Conservation (phyloP, 2,797 vertebrate genomes). For the Myotis pilosus region DNA sequence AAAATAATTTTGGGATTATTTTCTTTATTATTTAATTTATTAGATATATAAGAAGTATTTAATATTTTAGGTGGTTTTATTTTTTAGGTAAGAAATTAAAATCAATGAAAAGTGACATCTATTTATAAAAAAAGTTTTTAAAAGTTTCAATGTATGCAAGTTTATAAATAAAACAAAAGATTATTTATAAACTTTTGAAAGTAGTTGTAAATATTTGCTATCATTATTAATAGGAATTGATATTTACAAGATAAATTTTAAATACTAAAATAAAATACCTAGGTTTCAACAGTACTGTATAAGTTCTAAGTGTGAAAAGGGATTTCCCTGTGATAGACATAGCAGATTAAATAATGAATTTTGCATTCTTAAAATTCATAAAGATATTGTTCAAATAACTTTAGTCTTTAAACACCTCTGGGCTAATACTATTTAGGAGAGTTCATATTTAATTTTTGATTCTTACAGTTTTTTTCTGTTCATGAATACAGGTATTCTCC, state of each 20-base stretch:
- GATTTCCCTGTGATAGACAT: neutral
- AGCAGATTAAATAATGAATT: neutral
- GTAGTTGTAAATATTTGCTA: neutral
- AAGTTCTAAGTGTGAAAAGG: neutral
- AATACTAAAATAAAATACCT: neutral
- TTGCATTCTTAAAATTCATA: neutral
- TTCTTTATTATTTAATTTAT: neutral
- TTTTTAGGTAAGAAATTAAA: neutral
- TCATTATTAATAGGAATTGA: neutral
- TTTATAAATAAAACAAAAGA: neutral
- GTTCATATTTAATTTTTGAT: neutral
- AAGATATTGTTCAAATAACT: neutral
- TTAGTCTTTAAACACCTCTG: neutral
- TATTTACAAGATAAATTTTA: neutral
- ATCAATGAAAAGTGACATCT: neutral
- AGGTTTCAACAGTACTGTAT: neutral
- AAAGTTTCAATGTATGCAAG: neutral
- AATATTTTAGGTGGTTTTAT: neutral
- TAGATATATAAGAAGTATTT: neutral
- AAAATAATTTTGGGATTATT: neutral
- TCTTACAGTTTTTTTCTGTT: neutral
- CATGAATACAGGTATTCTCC: neutral
- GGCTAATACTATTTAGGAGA: neutral
- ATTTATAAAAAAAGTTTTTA: neutral
- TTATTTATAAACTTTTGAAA: neutral